Base-by-base conservation (phyloP, 2,113 vertebrate species). In the Lucifuga dentata region DNA sequence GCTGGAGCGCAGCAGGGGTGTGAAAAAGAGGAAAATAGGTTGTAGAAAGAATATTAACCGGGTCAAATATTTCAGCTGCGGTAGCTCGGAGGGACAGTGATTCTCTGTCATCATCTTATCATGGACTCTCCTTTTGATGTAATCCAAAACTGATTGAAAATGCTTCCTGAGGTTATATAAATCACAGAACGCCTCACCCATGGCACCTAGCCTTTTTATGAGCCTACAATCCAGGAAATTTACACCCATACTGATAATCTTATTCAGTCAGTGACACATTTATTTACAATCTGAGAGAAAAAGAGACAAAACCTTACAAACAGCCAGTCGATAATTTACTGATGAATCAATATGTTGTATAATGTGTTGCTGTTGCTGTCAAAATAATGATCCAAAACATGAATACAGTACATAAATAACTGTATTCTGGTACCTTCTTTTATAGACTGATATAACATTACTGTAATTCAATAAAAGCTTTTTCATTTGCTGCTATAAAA, bases 151-250 rank as follows among this genome's bases (percentile, higher is more conserved):
- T n/a, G 48, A 68, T 70, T 61, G 32, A 38, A 43, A 66, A 60
- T 12, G 60, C 53, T 56, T 59, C 49, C 58, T 51, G 11, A 13
- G 11, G 29, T 32, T 29, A 43, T 20, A 67, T 51, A 58, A 60
- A 76, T 76, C 79, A 50, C 19, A 17, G 44, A 40, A 45, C 36
- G 41, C 12, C 2, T 40, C 33, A n/a, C 26, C 26, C 3, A 7
- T 7, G 26, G 26, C 26, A 3, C 7, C 26, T 7, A 38, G 21
- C 29, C 51, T 35, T 33, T 55, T 33, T 40, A n/a, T 20, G 33
- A 23, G 16, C 43, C 16, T 26, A 43, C 76, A 70, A 71, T 49
- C 41, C 35, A 23, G 2, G 11, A 41, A 68, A 77, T 71, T 63
- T 76, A 76, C 39, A 50, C 23, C 53, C 43, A 1, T 8, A 8